Evolutionary conservation across 1,140 invertebrate species (phyloP).

Genomic region (Musca vetustissima): DNA sequence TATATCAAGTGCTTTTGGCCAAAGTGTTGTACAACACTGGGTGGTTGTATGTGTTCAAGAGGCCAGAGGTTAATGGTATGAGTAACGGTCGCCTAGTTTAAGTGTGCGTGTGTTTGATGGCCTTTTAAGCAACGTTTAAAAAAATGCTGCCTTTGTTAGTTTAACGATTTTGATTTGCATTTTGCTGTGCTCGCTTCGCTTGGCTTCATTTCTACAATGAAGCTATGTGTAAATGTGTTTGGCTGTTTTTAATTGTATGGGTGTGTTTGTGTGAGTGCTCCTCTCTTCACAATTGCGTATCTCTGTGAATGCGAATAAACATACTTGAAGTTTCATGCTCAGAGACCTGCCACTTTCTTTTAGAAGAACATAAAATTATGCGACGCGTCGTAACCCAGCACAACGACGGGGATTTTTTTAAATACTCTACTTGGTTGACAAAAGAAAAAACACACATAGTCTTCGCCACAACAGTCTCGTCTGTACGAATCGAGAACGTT

Average conservation of each 20-base stretch:
- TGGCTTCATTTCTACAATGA: no score
- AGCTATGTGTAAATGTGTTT: no score
- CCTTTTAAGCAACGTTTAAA: constrained; percentile 22
- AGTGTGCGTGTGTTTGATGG: constrained; percentile 21
- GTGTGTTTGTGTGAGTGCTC: no score
- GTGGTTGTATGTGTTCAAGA: neutral
- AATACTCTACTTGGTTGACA: neutral
- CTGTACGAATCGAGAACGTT: no score
- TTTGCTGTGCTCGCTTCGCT: neutral
- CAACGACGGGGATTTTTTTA: constrained; percentile 5
- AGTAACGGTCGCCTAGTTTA: neutral
- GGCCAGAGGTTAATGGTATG: neutral
- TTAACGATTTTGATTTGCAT: constrained; percentile 21
- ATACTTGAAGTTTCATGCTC: no score
- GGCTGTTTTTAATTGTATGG: no score
- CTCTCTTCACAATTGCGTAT: no score
- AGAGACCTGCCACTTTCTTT: no score
- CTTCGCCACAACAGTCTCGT: no score
- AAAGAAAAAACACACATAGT: no score
- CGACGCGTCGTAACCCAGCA: constrained; percentile 17
- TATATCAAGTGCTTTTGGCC: neutral
- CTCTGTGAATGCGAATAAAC: no score
- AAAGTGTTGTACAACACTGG: no score
- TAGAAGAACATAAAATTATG: constrained; percentile 11
- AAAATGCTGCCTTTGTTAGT: constrained; percentile 7